Base-by-base conservation (phyloP, 1,140 invertebrate species). In the Anoplolepis gracilipes region DNA sequence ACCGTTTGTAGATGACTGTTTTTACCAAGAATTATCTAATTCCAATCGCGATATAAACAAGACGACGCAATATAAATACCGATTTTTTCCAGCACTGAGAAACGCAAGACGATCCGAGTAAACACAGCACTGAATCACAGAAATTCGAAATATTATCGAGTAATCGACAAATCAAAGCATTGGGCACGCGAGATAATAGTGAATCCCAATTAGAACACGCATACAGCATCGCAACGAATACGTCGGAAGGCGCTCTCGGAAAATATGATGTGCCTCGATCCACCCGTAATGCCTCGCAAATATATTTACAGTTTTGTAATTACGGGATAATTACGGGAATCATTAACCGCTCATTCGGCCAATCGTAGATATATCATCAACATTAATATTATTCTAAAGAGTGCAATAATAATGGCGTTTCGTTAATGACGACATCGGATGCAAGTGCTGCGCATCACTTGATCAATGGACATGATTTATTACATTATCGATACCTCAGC, bases 331-430 rank as follows among this genome's bases (percentile, higher is more conserved):
- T 89, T 62, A 76, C 73, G 49, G 59, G 46, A 61, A 75, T 39
- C 65, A 86, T 88, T 79, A n/a, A 65, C 69, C 79, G 85, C 75
- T 79, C 73, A 75, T 87, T 86, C 78, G 64, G 69, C 62, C 85
- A 64, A 88, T 89, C 88, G 84, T 84, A 84, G 72, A 86, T 78
- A 86, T 78, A 69, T 59, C 16, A 42, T 61, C 77, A 70, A 67
- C 62, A 49, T 0, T 61, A 70, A 33, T 70, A 88, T 88, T 67
- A 46, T 73, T 77, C 57, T 25, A 64, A 89, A 84, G 70, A 85
- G 75, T 82, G 82, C 87, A 69, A 85, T 88, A 85, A 79, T 69
- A 88, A 73, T 81, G 65, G 73, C 87, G 75, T 75, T 53, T 39
- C 57, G 59, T 65, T 65, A 88, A 88, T 69, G 28, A 73, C 69